Evolutionary conservation across 2,113 vertebrate species (phyloP), one percentile per base, ranked within the genome.

Genomic region (Orientallactaga bullata): DNA sequence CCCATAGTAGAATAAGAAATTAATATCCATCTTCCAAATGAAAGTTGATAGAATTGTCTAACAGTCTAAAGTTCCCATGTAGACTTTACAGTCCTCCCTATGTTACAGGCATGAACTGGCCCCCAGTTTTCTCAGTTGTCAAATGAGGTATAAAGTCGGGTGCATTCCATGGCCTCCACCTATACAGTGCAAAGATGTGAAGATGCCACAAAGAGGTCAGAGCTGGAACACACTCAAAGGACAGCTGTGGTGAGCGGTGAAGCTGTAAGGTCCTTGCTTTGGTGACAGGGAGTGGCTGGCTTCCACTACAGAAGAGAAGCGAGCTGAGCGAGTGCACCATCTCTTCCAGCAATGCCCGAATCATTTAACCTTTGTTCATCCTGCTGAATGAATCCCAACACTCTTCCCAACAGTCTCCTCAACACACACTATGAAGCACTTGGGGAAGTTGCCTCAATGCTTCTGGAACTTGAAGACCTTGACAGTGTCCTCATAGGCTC

Each of bases 401-500:
- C n/a, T 85, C 73, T 28, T 8, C 42, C 42, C 9, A 39, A 17
- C 28, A 63, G 69, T 37, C 71, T 30, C 20, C 15, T 18, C 63
- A 58, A 39, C 37, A 23, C 12, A 20, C 32, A 23, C 42, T 17
- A 42, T 68, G 60, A 37, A 80, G 11, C 24, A 13, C 63, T 37
- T 37, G 4, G 4, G 55, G 39, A 51, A 55, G 55, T 55, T 55
- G 55, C 55, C 55, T 55, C 55, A 55, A 55, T 16, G 15, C 55
- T 12, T 13, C 32, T 20, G 47, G 47, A 60, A 17, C 32, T 30
- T 28, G n/a, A 37, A 5, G 7, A 76, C 18, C 16, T 16, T 26
- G 10, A 11, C 8, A 5, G 1, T 39, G 1, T 21, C 30, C 26
- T 79, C 20, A 2, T 2, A n/a, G 30, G 28, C 78, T 0, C 1